Evolutionary conservation across 2,888 invertebrate species (phyloP), one percentile per base, ranked within the genome.

Genomic region (Parapristionchus giblindavisi): DNA sequence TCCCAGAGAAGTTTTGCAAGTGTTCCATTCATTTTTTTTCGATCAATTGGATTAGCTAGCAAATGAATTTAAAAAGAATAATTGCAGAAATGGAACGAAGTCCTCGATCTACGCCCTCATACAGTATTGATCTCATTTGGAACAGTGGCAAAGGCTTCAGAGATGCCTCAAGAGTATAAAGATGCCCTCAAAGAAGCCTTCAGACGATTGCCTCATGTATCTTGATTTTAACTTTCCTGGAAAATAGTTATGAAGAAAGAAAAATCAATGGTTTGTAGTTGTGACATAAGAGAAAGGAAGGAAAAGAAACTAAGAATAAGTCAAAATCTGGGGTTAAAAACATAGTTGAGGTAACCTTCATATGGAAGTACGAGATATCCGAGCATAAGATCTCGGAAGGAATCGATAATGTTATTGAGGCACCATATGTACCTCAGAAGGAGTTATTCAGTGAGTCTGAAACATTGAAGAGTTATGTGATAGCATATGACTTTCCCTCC

Each of bases 401-500:
- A 34, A 58, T 60, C 24, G n/a, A 48, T 38, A 75, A 75, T 60
- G 58, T 75, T 24, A 32, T 75, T 14, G 34, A 51, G 21, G 40
- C 54, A 24, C 40, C 43, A 21, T 76, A 58, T 51, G 76, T 76
- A 6, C 76, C 76, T 27, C 76, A 76, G 63, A 71, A 63, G 60
- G 76, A 75, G 32, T 34, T 76, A 24, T 65, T 76, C 56, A 63
- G 52, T 56, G 32, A 68, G 36, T 56, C 68, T 14, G 40, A 0
- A 78, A 78, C 70, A 38, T 48, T 51, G 78, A 78, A 24, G 52
- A 71, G 76, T 76, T 78, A 34, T 54, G 61, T 17, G 51, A 78
- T 61, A 73, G 11, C 48, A 48, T 11, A 21, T 21, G 48, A 48
- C 27, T 29, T 8, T 34, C 36, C 6, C 38, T 5, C 8, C 29